Evolutionary conservation across 2,797 vertebrate genomes (phyloP).

Genomic region (Somateria mollissima): DNA sequence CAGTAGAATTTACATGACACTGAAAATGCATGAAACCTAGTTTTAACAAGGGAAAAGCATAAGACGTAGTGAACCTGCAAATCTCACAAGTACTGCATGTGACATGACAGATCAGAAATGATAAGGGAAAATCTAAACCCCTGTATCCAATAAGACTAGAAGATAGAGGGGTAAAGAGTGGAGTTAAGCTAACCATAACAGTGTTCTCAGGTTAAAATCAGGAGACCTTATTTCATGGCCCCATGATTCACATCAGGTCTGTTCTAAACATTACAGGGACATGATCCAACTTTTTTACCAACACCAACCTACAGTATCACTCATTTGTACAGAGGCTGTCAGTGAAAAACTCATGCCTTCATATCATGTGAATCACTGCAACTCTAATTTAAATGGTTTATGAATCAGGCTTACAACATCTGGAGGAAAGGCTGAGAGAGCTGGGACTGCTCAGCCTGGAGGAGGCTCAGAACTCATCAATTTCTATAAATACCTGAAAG

Average conservation of each 20-base stretch:
- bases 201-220: neutral
- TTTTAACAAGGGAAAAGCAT: neutral
- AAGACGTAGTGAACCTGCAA: neutral
- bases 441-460: neutral
- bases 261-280: accelerated
- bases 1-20: neutral
- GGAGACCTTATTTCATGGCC: neutral
- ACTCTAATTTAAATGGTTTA: neutral
- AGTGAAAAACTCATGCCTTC: neutral
- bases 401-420: neutral
- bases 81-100: neutral
- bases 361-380: neutral
- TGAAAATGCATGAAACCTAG: neutral
- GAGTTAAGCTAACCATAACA: neutral
- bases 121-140: neutral
- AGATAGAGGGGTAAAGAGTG: neutral
- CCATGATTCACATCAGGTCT: neutral
- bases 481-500: neutral
- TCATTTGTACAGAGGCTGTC: neutral
- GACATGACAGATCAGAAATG: neutral
- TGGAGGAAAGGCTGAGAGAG: neutral
- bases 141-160: neutral
- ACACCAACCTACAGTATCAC: neutral
- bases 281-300: neutral
- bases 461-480: neutral